A percentile compares a stretch with the other conserved stretches of the same genome.
phyloP scores from a whole-genome alignment of 2,797 vertebrate species.

The Epinephelus coioides region DNA sequence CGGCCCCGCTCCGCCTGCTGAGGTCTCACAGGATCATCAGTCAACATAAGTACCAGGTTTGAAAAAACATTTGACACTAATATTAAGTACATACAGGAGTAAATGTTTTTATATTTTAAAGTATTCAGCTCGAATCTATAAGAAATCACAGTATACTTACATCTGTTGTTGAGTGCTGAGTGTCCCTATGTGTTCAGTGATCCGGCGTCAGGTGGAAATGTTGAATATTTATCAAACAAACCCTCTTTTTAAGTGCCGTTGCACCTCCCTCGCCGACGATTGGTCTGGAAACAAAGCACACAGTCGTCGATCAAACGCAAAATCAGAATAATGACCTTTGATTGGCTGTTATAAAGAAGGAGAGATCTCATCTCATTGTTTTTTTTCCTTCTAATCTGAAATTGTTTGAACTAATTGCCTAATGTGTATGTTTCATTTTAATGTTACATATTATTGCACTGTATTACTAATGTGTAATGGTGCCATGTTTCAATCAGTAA shows the following conservation, averaged over 20 bases:
- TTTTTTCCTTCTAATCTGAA: background rate
- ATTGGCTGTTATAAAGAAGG: constrained; percentile 60
- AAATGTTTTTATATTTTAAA: background rate
- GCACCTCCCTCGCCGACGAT: constrained; percentile 83
- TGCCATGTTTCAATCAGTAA: constrained; percentile 5
- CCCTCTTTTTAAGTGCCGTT: constrained; percentile 62
- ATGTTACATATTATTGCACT: background rate
- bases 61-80: background rate
- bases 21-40: background rate
- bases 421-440: background rate
- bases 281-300: constrained; percentile 77
- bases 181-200: constrained; percentile 45
- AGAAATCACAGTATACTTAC: constrained; percentile 59
- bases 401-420: background rate
- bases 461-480: background rate
- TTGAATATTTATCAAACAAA: constrained; percentile 65
- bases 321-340: constrained; percentile 55
- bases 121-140: background rate
- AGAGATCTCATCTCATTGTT: background rate
- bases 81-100: background rate
- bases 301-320: constrained; percentile 48
- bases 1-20: background rate
- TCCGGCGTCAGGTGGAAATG: constrained; percentile 67
- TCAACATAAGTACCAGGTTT: background rate
- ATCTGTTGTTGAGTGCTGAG: background rate